These are phyloP conservation scores for Charaxes varanes DNA, from an alignment of 1,140 invertebrate genomes.

Conservation along the genomic window DNA sequence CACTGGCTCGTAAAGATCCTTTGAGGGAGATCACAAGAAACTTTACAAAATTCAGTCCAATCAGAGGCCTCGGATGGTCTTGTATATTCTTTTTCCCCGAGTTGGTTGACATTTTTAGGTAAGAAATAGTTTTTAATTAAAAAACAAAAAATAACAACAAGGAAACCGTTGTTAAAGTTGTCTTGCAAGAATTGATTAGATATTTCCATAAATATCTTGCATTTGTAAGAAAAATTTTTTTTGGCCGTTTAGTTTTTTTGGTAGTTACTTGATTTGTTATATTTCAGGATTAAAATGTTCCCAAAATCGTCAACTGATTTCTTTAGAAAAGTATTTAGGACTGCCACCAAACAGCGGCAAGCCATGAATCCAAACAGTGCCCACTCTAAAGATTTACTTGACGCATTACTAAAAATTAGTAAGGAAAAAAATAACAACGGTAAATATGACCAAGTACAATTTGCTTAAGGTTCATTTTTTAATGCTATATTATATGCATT, in stretches of 20 bases:
- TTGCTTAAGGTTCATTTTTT: no score
- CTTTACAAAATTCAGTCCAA: constrained; percentile 22
- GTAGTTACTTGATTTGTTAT: no score
- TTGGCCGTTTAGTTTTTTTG: no score
- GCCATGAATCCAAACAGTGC: background rate
- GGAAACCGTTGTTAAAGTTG: background rate
- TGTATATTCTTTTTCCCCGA: constrained; percentile 43
- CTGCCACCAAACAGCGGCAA: background rate
- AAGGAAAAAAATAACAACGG: constrained; percentile 13
- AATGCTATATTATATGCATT: no score
- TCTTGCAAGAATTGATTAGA: no score
- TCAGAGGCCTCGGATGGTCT: constrained; percentile 24
- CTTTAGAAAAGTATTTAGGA: constrained; percentile 8
- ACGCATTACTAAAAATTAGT: constrained; percentile 11
- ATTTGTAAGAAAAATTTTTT: no score
- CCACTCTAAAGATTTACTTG: constrained; percentile 10
- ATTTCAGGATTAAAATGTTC: constrained; percentile 34
- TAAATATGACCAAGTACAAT: no score
- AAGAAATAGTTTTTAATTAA: no score
- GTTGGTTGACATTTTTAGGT: constrained; percentile 30
- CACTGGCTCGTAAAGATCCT: constrained; percentile 22
- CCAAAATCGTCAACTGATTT: constrained; percentile 19
- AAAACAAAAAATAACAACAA: no score
- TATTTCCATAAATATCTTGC: background rate
- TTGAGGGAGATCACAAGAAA: constrained; percentile 28